These are phyloP conservation scores for Melierax canorus DNA, from an alignment of 2,113 vertebrate genomes.

Conservation along the genomic window DNA sequence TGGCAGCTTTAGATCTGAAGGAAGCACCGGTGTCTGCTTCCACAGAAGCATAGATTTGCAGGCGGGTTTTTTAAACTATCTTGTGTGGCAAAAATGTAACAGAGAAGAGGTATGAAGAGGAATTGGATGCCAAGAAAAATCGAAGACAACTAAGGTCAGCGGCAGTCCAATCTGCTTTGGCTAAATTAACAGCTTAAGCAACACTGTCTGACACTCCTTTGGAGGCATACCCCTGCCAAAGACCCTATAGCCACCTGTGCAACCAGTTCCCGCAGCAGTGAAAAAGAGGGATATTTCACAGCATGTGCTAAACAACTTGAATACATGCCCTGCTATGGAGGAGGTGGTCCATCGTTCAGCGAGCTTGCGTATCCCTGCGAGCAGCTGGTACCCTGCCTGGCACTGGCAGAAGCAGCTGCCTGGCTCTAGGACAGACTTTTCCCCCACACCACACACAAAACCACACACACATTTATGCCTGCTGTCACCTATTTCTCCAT, in stretches of 20 bases:
- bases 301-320: neutral
- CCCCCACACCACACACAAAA: neutral
- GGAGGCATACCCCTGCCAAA: neutral
- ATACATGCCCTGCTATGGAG: neutral
- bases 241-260: neutral
- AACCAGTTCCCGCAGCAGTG: neutral
- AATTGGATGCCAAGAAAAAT: neutral
- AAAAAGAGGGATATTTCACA: neutral
- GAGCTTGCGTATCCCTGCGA: rapidly evolving
- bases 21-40: neutral
- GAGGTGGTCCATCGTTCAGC: neutral
- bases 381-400: neutral
- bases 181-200: neutral
- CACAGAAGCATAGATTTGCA: neutral
- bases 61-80: neutral
- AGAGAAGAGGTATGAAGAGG: neutral
- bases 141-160: neutral
- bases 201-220: neutral
- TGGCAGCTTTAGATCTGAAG: neutral
- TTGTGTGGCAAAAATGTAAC: neutral
- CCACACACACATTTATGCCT: neutral
- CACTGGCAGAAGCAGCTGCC: neutral
- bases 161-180: neutral
- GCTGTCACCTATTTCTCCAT: neutral
- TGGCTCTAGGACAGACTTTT: neutral